These are phyloP conservation scores for Takifugu ocellatus DNA, from an alignment of 2,797 vertebrate genomes.

Conservation along the genomic window DNA sequence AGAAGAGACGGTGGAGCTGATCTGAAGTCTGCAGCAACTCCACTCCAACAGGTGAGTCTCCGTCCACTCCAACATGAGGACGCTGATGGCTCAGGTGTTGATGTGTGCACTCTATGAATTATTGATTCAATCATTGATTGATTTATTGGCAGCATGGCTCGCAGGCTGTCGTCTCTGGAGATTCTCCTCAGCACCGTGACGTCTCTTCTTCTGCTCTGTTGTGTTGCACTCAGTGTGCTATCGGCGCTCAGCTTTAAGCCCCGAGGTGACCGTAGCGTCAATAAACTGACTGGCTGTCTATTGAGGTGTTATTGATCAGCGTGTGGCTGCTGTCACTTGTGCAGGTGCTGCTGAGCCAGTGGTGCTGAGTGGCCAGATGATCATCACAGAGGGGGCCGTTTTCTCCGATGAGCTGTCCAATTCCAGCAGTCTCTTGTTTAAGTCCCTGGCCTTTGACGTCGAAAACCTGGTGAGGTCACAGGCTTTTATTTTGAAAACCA, in stretches of 20 bases:
- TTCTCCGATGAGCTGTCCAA: constrained; percentile 69
- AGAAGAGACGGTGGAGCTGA: not conserved
- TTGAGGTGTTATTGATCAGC: not conserved
- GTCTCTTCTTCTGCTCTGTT: constrained; percentile 51
- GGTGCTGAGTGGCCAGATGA: constrained; percentile 49
- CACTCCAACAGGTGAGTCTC: constrained; percentile 6
- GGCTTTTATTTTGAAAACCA: constrained; percentile 13
- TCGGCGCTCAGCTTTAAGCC: constrained; percentile 45
- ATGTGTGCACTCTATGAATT: no score
- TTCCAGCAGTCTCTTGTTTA: constrained; percentile 60
- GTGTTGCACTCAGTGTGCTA: constrained; percentile 37
- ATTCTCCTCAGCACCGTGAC: constrained; percentile 37
- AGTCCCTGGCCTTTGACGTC: constrained; percentile 70
- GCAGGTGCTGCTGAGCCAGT: constrained; percentile 2
- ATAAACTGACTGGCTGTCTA: not conserved
- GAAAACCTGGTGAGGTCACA: constrained; percentile 60
- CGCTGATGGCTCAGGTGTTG: not conserved
- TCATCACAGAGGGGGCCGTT: constrained; percentile 45
- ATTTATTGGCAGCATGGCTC: constrained; percentile 25
- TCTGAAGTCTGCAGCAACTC: not conserved
- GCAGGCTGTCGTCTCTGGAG: constrained; percentile 52
- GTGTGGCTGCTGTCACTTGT: not conserved
- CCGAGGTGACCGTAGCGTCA: constrained; percentile 31
- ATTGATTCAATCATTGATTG: not conserved
- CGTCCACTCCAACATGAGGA: not conserved